Percentiles rank a stretch among this genome's conserved stretches.
These are phyloP conservation scores for Platygyra sinensis DNA, from an alignment of 64 coral and sea anemone genomes.

Conservation along the genomic window DNA sequence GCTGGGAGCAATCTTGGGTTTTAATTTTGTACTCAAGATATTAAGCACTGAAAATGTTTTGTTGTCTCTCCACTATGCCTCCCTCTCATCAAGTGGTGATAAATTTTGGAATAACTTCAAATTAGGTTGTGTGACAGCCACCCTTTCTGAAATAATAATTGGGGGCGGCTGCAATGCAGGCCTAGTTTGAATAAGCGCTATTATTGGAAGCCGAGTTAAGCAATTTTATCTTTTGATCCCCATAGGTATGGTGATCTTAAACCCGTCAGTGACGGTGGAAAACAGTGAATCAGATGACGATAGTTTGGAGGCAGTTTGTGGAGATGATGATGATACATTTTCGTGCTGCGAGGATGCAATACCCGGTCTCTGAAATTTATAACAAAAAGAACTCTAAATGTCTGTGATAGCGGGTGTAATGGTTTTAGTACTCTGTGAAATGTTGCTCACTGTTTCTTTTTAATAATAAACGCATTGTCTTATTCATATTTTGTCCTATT, in stretches of 20 bases:
- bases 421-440: slow-evolving; percentile 7
- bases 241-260: slow-evolving; percentile 51
- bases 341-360: slow-evolving; percentile 71
- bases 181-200: not conserved
- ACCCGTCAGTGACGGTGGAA: slow-evolving; percentile 12
- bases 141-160: too few relatives aligned
- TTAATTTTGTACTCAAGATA: not conserved
- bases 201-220: not conserved
- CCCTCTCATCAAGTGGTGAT: too few relatives aligned
- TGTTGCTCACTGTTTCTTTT: not conserved
- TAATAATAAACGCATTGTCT: not conserved
- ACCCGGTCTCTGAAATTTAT: slow-evolving; percentile 40
- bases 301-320: slow-evolving; percentile 54
- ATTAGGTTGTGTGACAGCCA: too few relatives aligned
- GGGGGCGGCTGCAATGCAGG: too few relatives aligned
- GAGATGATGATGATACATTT: slow-evolving; percentile 79
- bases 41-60: not conserved
- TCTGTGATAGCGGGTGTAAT: not conserved
- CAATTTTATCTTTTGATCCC: slow-evolving; percentile 34
- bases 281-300: slow-evolving; percentile 69
- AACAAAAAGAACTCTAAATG: not conserved
- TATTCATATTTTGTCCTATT: not conserved
- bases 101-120: too few relatives aligned
- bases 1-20: not conserved
- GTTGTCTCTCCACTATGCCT: not conserved